These are phyloP conservation scores for Chromoteleia sp. DNA, from an alignment of 2,888 invertebrate species.

Conservation along the genomic window DNA sequence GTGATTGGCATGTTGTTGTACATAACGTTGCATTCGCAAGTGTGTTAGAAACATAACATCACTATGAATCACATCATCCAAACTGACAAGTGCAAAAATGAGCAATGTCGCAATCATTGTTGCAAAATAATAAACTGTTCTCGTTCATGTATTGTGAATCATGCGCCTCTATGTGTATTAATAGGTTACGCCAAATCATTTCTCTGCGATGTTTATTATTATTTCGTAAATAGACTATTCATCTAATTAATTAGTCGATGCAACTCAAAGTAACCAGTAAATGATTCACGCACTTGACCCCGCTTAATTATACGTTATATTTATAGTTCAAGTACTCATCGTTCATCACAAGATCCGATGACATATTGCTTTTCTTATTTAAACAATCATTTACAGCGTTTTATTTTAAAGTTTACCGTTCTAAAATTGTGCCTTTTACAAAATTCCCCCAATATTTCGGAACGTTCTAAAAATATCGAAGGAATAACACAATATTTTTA, in stretches of 20 bases:
- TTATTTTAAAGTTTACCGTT: constrained; percentile 6
- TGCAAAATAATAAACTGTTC: constrained; percentile 71
- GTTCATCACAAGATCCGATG: not conserved
- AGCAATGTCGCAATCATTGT: constrained; percentile 70
- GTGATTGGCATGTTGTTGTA: constrained; percentile 61
- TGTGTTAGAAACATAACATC: constrained; percentile 62
- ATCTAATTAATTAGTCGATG: constrained; percentile 26
- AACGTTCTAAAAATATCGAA: constrained; percentile 32
- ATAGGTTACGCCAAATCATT: constrained; percentile 65
- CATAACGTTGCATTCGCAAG: constrained; percentile 50
- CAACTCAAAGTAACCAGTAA: constrained; percentile 11
- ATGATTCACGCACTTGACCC: constrained; percentile 11
- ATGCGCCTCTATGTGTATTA: constrained; percentile 58
- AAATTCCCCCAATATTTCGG: not conserved
- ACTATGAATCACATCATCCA: constrained; percentile 66
- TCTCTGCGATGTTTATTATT: constrained; percentile 16
- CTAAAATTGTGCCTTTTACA: constrained; percentile 27
- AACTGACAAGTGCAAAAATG: constrained; percentile 66
- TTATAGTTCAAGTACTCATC: constrained; percentile 17
- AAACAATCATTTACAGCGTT: not conserved
- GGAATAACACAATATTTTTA: constrained; percentile 41
- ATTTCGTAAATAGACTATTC: constrained; percentile 29
- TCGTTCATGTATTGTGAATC: constrained; percentile 69
- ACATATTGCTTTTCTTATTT: not conserved
- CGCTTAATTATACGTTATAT: constrained; percentile 10